phyloP scores from a whole-genome alignment of 2,113 vertebrate species.

The Vulpes lagopus region DNA sequence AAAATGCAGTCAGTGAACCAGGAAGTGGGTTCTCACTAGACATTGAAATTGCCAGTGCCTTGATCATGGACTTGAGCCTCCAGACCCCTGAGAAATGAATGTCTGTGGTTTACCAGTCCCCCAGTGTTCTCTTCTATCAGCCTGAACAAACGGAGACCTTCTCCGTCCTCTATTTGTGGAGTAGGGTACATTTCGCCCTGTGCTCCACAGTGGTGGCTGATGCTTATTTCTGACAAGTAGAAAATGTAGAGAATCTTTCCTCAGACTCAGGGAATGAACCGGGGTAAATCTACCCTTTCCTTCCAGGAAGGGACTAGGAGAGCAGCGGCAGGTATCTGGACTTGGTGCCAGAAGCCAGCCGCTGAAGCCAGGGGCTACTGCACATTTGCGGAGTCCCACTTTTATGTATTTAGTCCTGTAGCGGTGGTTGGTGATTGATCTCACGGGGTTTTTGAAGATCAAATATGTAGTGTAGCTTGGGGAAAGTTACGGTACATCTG shows the following conservation, averaged over 20 bases:
- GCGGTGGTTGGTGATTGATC: accelerated
- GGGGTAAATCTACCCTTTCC: too few species aligned
- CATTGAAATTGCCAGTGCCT: accelerated
- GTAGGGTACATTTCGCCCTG: too few species aligned
- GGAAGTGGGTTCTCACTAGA: not conserved
- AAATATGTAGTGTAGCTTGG: not conserved
- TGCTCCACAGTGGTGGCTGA: too few species aligned
- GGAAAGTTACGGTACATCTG: accelerated
- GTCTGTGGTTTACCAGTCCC: too few species aligned
- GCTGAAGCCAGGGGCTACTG: not conserved
- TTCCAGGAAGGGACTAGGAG: not conserved
- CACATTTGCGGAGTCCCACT: not conserved
- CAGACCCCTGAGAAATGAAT: not conserved
- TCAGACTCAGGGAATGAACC: accelerated
- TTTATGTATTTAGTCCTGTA: not conserved
- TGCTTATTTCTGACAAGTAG: too few species aligned
- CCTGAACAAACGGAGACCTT: not conserved
- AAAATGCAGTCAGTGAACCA: not conserved
- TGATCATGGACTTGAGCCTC: not conserved
- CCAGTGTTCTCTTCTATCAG: not conserved
- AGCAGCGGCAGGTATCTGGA: not conserved
- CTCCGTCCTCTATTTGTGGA: not conserved
- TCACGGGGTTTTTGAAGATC: not conserved
- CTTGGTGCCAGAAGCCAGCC: not conserved
- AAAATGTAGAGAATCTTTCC: too few species aligned